Base-by-base conservation (phyloP, 1,140 invertebrate species). In the Linepithema humile region DNA sequence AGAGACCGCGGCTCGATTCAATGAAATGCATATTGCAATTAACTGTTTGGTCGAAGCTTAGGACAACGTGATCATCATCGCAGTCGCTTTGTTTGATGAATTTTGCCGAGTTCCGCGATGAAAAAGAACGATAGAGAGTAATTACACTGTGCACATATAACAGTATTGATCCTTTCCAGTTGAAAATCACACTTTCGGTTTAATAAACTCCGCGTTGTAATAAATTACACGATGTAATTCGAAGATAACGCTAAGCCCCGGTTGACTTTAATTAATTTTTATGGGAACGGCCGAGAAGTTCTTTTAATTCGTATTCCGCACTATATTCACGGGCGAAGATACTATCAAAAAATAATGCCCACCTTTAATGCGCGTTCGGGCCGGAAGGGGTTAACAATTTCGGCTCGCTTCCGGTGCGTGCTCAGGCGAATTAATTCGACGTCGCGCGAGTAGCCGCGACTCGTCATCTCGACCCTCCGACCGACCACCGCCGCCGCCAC, bases 371-470 rank as follows among this genome's bases (percentile, higher is more conserved):
- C 75, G 48, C 75, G 48, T 80, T 70, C 64, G 48, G 64, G 38
- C 64, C 75, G 75, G 75, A 80, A 80, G 75, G 50, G 48, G 75
- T 80, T 80, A 80, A 80, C 75, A 80, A 80, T 80, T 67, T 80
- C 48, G 50, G 75, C 48, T 32, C 48, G 64, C 75, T 80, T 80
- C 70, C 59, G 69, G 70, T 83, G 69, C 53, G 70, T 83, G 55
- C 43, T 62, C 57, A 45, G 45, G 75, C 84, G 85, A 90, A 88
- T 90, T 89, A 90, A 92, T 92, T 88, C 86, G 87, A 84, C 82
- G 83, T 75, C 78, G 83, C 65, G 83, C 75, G 78, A 74, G 32
- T 55, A 50, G 75, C 35, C 75, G 75, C 75, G 75, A 83, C 73
- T 75, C 78, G 67, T 82, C 70, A 62, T 82, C 67, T 82, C 80